phyloP scores from a whole-genome alignment of 2,797 vertebrate genomes.

The Geotrypetes seraphini region DNA sequence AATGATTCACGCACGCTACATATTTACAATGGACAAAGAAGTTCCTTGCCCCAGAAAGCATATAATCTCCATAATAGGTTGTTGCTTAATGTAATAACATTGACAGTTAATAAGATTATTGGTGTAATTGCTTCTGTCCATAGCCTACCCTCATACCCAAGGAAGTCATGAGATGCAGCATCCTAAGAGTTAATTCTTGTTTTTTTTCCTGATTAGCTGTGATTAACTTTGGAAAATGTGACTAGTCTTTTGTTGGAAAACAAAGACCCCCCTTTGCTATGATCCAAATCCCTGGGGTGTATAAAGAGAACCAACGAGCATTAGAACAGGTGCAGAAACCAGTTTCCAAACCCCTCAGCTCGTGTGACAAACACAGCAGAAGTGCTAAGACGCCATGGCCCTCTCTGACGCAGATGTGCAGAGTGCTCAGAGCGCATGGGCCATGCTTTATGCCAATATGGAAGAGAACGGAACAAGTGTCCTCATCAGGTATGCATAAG shows the following conservation, averaged over 20 bases:
- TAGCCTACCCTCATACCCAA: too few relatives aligned
- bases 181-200: too few relatives aligned
- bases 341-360: not conserved
- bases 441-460: constrained; percentile 27
- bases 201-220: constrained; percentile 39
- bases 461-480: constrained; percentile 27
- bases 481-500: constrained; percentile 29
- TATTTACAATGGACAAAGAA: too few relatives aligned
- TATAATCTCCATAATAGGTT: too few relatives aligned
- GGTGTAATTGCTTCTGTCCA: too few relatives aligned
- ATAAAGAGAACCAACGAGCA: constrained; percentile 19
- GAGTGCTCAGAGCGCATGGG: constrained; percentile 24
- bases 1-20: too few relatives aligned
- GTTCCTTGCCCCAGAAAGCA: too few relatives aligned
- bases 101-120: too few relatives aligned
- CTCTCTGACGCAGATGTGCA: constrained; percentile 32
- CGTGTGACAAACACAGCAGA: too few relatives aligned
- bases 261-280: constrained; percentile 27
- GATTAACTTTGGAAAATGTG: constrained; percentile 34
- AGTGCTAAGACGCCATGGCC: too few relatives aligned
- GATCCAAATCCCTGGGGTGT: constrained; percentile 19
- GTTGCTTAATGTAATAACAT: too few relatives aligned
- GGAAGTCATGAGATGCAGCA: too few relatives aligned
- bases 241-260: not conserved
- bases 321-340: constrained; percentile 11